These are phyloP conservation scores for Scrobipalpa costella DNA, from an alignment of 2,888 invertebrate genomes.

Conservation along the genomic window DNA sequence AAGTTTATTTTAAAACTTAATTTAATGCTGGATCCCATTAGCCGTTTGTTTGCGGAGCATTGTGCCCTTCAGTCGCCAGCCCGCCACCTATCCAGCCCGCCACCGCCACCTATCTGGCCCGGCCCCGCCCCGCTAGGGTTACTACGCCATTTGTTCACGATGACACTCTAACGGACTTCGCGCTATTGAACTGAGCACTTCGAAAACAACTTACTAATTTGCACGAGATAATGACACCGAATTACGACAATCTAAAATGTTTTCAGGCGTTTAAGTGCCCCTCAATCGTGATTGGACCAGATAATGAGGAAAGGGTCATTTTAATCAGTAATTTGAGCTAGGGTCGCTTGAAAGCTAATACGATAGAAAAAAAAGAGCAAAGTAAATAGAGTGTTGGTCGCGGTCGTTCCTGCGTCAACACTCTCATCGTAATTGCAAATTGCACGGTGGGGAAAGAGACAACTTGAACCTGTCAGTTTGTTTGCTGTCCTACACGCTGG, in stretches of 20 bases:
- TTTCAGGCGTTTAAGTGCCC: neutral
- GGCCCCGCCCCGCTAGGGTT: conserved; percentile 31
- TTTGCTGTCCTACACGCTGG: neutral
- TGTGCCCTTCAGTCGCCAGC: conserved; percentile 34
- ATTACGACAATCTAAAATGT: conserved; percentile 12
- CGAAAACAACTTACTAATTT: conserved; percentile 18
- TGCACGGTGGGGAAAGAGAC: neutral
- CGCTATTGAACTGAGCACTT: conserved; percentile 16
- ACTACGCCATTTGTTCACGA: conserved; percentile 18
- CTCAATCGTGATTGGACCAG: neutral
- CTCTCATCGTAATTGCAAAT: conserved; percentile 15
- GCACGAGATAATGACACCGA: conserved; percentile 8
- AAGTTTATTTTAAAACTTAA: conserved; percentile 52
- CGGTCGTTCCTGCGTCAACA: neutral
- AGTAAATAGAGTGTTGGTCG: conserved; percentile 2
- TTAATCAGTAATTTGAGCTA: neutral
- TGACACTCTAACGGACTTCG: conserved; percentile 18
- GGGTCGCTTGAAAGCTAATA: neutral
- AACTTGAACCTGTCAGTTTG: conserved; percentile 17
- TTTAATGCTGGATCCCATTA: conserved; percentile 44
- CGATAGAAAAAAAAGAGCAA: neutral
- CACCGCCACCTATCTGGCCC: conserved; percentile 24
- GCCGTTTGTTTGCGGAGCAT: conserved; percentile 47
- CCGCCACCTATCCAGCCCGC: conserved; percentile 23
- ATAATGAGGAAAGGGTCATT: neutral